These are phyloP conservation scores for Adineta ricciae DNA, from an alignment of 2,888 invertebrate species.

Conservation along the genomic window DNA sequence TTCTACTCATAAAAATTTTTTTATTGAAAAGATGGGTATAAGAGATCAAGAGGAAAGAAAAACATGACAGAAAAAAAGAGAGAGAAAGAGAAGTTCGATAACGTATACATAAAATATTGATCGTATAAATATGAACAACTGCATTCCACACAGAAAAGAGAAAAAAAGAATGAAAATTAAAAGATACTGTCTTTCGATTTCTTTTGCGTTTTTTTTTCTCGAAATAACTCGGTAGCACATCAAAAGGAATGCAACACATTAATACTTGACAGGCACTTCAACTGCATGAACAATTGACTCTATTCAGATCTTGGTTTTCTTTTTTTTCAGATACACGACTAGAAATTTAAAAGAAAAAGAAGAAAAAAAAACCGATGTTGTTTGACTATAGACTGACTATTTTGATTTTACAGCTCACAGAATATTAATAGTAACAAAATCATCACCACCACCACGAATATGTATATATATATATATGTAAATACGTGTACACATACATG, in stretches of 20 bases:
- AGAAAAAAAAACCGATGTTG: neutral
- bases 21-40: conserved; percentile 5
- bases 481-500: neutral
- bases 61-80: neutral
- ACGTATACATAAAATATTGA: neutral
- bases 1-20: conserved; percentile 1
- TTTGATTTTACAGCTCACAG: neutral
- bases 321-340: neutral
- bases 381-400: neutral
- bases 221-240: neutral
- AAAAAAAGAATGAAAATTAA: neutral
- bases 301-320: neutral
- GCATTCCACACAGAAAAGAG: neutral
- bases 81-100: neutral
- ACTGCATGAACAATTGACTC: neutral
- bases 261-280: neutral
- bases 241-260: neutral
- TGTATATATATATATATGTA: neutral
- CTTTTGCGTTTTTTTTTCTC: neutral
- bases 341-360: neutral
- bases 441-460: neutral
- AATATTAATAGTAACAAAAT: neutral
- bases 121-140: conserved; percentile 5
- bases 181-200: neutral
- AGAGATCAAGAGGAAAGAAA: neutral